phyloP scores from a whole-genome alignment of 2,888 invertebrate genomes.

The Altica lythri region DNA sequence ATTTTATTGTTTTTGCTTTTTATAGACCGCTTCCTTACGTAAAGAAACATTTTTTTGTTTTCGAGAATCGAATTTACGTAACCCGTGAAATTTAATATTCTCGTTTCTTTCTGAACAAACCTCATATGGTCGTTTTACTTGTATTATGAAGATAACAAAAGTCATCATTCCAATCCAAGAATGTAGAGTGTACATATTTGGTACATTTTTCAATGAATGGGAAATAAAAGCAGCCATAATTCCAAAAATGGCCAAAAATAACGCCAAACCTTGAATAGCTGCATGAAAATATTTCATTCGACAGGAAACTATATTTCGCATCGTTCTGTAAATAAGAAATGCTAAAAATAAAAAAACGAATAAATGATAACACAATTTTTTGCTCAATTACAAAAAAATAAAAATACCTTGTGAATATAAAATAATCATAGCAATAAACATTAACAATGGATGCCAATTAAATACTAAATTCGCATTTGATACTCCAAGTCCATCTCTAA shows the following conservation, averaged over 20 bases:
- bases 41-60: background rate
- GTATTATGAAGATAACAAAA: background rate
- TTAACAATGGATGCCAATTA: conserved; percentile 5
- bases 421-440: conserved; percentile 2
- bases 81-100: too few species aligned
- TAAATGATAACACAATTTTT: background rate
- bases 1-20: too few species aligned
- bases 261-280: background rate
- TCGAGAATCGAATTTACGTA: background rate
- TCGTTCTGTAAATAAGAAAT: background rate
- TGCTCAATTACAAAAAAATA: background rate
- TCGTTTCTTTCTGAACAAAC: too few species aligned
- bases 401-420: conserved; percentile 7
- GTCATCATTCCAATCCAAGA: conserved; percentile 1
- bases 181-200: conserved; percentile 2
- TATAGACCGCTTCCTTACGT: background rate
- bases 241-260: background rate
- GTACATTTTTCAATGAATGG: conserved; percentile 1
- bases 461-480: background rate
- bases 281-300: background rate
- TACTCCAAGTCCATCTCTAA: background rate
- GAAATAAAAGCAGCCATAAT: background rate
- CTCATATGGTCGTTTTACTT: background rate
- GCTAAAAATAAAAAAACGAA: background rate
- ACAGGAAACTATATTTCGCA: background rate